Conservation (phyloP, 1,140 invertebrate species). For the Melitaea cinxia region DNA sequence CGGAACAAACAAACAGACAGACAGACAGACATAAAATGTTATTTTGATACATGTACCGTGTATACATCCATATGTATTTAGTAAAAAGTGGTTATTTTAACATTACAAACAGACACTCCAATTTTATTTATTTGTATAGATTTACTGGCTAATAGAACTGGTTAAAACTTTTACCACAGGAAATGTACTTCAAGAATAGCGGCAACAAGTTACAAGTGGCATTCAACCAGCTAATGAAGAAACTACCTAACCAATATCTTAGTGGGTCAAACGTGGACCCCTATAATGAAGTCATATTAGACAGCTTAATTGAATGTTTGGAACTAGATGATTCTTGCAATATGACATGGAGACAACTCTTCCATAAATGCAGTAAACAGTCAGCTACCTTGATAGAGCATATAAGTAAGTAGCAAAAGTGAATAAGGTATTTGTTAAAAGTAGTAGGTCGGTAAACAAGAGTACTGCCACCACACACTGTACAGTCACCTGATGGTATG, state of each 20-base stretch:
- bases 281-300: constrained; percentile 62
- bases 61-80: no score
- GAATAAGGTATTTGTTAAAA: not conserved
- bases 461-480: no score
- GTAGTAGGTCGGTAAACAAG: no score
- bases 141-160: no score
- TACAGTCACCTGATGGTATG: no score
- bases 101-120: no score
- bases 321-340: constrained; percentile 68
- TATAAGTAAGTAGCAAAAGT: constrained; percentile 57
- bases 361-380: constrained; percentile 70
- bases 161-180: constrained; percentile 45
- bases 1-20: no score
- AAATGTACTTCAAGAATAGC: constrained; percentile 71
- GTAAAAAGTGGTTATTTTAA: no score
- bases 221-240: constrained; percentile 76
- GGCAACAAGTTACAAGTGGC: constrained; percentile 75
- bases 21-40: no score
- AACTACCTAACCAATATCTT: constrained; percentile 72
- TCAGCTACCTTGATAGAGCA: constrained; percentile 70
- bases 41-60: no score
- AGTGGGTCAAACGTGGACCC: constrained; percentile 56
- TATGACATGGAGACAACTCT: constrained; percentile 71
- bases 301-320: constrained; percentile 63
- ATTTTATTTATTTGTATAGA: no score